These are phyloP conservation scores for Meda fulgida DNA, from an alignment of 2,797 vertebrate species.

Conservation along the genomic window DNA sequence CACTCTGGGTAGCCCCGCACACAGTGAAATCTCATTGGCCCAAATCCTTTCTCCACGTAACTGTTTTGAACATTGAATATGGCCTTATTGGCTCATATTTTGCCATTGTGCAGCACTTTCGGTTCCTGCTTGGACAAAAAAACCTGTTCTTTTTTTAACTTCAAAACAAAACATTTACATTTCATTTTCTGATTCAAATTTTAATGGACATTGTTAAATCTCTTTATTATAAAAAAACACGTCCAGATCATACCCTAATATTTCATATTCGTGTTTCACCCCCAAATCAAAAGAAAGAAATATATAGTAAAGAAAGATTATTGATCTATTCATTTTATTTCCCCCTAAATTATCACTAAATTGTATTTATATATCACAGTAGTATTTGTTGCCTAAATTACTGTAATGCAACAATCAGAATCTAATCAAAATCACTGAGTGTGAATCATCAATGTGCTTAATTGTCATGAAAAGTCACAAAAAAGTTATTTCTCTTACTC, in stretches of 20 bases:
- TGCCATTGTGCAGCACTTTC: not conserved
- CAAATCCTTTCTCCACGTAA: not conserved
- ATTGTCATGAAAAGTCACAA: not conserved
- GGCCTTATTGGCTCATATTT: not conserved
- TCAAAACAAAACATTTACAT: not conserved
- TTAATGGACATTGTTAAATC: not conserved
- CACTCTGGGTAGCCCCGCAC: not conserved
- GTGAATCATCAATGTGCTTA: no score
- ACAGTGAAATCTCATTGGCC: not conserved
- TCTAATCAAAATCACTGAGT: not conserved
- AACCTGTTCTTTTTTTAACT: not conserved
- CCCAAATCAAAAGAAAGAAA: not conserved
- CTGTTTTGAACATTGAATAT: not conserved
- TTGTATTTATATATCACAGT: not conserved
- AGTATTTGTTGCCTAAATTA: not conserved
- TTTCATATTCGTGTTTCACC: no score
- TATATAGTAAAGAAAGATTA: not conserved
- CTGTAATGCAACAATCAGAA: not conserved
- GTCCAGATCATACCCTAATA: not conserved
- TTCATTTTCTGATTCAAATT: not conserved
- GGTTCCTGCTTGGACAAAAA: not conserved
- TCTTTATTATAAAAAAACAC: not conserved
- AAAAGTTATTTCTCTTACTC: no score
- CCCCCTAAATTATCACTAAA: no score
- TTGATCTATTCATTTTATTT: not conserved